Evolutionary conservation across 2,888 invertebrate genomes (phyloP).

Genomic region (Gisinianus flammeolus): DNA sequence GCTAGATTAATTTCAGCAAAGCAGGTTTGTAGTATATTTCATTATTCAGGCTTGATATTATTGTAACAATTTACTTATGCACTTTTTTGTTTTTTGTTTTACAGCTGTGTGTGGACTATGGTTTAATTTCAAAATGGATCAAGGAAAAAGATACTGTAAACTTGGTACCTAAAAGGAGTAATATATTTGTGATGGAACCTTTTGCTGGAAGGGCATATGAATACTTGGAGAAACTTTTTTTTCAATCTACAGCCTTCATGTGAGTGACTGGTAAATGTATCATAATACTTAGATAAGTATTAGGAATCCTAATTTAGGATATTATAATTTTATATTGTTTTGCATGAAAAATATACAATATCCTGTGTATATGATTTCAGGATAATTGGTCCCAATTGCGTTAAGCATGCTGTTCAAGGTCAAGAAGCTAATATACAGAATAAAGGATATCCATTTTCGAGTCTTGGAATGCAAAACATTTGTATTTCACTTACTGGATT

Average conservation of each 20-base stretch:
- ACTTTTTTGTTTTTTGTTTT: constrained; percentile 44
- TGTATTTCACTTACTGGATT: constrained; percentile 71
- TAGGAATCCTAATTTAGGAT: no score
- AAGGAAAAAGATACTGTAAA: constrained; percentile 68
- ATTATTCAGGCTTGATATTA: not conserved
- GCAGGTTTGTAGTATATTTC: constrained; percentile 40
- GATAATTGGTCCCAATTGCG: constrained; percentile 81
- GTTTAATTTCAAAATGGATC: constrained; percentile 71
- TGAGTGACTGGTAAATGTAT: constrained; percentile 65
- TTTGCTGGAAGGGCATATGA: constrained; percentile 78
- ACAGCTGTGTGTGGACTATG: constrained; percentile 69
- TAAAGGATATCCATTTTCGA: constrained; percentile 77
- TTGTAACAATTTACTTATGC: not conserved
- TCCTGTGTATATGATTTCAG: constrained; percentile 63
- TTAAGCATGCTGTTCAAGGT: constrained; percentile 63
- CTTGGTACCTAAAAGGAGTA: constrained; percentile 68
- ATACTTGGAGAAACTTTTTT: constrained; percentile 62
- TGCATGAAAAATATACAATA: not conserved
- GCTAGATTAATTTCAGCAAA: constrained; percentile 38
- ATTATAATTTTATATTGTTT: no score
- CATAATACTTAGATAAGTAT: no score
- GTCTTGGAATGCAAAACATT: constrained; percentile 78
- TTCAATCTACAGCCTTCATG: constrained; percentile 68
- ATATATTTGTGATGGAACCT: constrained; percentile 78
- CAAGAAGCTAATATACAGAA: constrained; percentile 69